A percentile compares a stretch with the other conserved stretches of the same genome.
Evolutionary conservation across 2,113 vertebrate species (phyloP).

Genomic region (Excalfactoria chinensis): DNA sequence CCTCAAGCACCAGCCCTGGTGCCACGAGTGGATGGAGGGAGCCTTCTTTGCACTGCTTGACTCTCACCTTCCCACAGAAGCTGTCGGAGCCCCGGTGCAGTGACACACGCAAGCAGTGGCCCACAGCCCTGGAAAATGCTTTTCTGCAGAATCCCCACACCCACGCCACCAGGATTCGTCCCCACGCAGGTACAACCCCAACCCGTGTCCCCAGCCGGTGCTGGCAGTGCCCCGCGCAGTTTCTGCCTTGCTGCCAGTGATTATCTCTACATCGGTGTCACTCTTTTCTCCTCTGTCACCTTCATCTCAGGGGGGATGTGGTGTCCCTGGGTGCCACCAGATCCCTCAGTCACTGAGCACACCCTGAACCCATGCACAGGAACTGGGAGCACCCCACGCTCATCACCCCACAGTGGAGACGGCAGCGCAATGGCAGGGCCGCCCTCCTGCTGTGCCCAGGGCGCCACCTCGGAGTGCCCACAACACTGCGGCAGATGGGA

Average conservation of each 20-base stretch:
- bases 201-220: neutral
- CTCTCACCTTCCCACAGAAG: fast-evolving
- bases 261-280: fast-evolving
- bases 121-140: neutral
- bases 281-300: fast-evolving
- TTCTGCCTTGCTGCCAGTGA: neutral
- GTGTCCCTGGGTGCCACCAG: neutral
- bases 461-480: neutral
- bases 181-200: neutral
- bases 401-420: neutral
- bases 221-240: fast-evolving
- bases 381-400: neutral
- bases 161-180: fast-evolving
- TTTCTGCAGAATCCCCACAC: neutral
- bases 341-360: too few relatives aligned
- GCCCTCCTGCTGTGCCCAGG: neutral
- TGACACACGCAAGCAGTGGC: fast-evolving
- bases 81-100: fast-evolving
- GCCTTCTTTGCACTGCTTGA: neutral
- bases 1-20: neutral
- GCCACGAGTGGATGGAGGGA: neutral
- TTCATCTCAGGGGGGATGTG: neutral
- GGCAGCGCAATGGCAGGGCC: neutral
- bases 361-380: fast-evolving
- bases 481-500: fast-evolving